Evolutionary conservation across 2,888 invertebrate genomes (phyloP).

Genomic region (Calliphora vomitoria): DNA sequence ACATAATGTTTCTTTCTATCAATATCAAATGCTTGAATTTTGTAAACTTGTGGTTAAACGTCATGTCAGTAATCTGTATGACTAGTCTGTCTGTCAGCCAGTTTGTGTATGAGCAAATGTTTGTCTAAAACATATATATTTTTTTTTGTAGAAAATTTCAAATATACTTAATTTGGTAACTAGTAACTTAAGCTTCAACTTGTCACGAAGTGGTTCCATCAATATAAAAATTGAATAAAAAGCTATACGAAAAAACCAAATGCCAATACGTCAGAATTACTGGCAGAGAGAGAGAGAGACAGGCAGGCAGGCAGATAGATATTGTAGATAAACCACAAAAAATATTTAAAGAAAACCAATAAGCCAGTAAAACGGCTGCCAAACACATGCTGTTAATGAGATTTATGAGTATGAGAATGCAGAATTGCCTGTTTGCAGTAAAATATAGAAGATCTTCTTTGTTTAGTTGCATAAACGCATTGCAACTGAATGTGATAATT

Average conservation of each 20-base stretch:
- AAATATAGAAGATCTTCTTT: not conserved
- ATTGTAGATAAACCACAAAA: constrained; percentile 51
- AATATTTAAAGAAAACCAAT: constrained; percentile 56
- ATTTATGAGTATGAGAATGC: constrained; percentile 67
- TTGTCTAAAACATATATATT: not conserved
- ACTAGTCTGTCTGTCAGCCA: constrained; percentile 8
- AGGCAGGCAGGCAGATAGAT: constrained; percentile 10
- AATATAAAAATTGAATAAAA: constrained; percentile 6
- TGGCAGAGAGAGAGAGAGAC: constrained; percentile 37
- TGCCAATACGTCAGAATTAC: constrained; percentile 56
- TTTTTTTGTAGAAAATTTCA: not conserved
- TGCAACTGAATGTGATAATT: constrained; percentile 50
- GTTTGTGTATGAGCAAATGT: not conserved
- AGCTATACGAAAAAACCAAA: constrained; percentile 24
- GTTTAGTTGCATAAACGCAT: constrained; percentile 14
- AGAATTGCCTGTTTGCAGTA: not conserved
- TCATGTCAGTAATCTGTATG: constrained; percentile 38
- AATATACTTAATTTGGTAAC: constrained; percentile 36
- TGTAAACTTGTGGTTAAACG: constrained; percentile 5
- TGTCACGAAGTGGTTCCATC: constrained; percentile 57
- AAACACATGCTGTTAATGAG: constrained; percentile 69
- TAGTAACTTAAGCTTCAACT: constrained; percentile 57
- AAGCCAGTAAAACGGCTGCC: constrained; percentile 68
- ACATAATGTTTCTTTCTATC: not conserved
- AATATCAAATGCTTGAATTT: not conserved